Conservation (phyloP, 2,888 invertebrate species). For the Toxonevra muliebris region DNA sequence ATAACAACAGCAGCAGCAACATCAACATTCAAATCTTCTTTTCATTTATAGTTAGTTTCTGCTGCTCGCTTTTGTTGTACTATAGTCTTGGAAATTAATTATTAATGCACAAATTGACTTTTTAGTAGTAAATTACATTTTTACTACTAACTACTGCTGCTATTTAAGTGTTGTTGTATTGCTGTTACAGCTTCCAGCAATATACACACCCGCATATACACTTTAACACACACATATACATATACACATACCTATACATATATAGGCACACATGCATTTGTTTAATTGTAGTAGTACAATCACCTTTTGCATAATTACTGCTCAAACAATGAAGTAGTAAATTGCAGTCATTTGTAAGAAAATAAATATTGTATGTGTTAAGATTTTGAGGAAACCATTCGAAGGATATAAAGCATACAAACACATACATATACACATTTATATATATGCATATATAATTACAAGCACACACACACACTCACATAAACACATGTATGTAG, state of each 20-base stretch:
- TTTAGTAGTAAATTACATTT: constrained; percentile 39
- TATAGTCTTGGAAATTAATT: neutral
- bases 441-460: constrained; percentile 14
- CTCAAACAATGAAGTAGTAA: constrained; percentile 28
- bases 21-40: constrained; percentile 1
- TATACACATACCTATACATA: too few relatives aligned
- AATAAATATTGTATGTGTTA: constrained; percentile 33
- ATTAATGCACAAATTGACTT: constrained; percentile 40
- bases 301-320: constrained; percentile 41
- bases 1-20: neutral
- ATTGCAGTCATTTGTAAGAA: constrained; percentile 33
- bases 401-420: neutral
- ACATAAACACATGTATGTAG: constrained; percentile 12
- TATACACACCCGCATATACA: neutral
- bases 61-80: neutral
- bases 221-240: neutral
- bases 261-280: too few relatives aligned
- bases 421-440: neutral
- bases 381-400: constrained; percentile 21
- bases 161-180: constrained; percentile 5
- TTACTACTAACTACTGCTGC: neutral
- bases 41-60: neutral
- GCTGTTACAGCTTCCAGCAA: neutral
- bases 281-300: constrained; percentile 26
- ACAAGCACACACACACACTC: constrained; percentile 13